Base-by-base conservation (phyloP, 1,140 invertebrate species). In the Frieseomelitta varia region DNA sequence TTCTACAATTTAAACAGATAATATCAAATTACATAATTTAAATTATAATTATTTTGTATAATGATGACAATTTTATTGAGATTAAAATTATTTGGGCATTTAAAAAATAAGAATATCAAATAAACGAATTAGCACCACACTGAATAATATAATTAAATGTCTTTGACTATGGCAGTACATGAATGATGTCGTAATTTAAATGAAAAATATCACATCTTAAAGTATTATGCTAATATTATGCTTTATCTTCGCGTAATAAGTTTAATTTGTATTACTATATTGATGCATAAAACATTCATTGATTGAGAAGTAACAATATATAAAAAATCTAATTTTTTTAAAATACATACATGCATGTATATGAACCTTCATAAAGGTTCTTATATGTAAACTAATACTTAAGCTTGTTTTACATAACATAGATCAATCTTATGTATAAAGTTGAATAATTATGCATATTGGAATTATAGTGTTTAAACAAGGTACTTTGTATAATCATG, bases 11-110 rank as follows among this genome's bases (percentile, higher is more conserved):
- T 85, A 65, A 51, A 81, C 19, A 73, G 82, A 79, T 73, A 65
- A 53, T 80, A 84, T 84, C n/a, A 85, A 91, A 90, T 87, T 84
- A 69, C 30, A 88, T 39, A 79, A 67, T 61, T 69, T 14, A 27
- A 88, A 83, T 61, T 68, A 27, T 79, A 68, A 67, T 68, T 77
- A 17, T 72, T 11, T 10, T 56, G 21, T 73, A 81, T 68, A 69
- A 56, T 63, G 67, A 67, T 34, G 39, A 78, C 11, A 61, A 19
- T 34, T 68, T 53, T n/a, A 76, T 27, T 19, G 14, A 34, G 30
- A 72, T 65, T 53, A 67, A 63, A 80, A 73, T 73, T n/a, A 65
- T 80, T 84, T 73, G 69, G 67, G 77, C 58, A 19, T 84, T 12
- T 73, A n/a, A 67, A 53, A 79, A 84, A 51, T 19, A 27, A 67